Percentiles rank a stretch among this genome's conserved stretches.
These are phyloP conservation scores for Antechinus stuartii DNA, from an alignment of 2,113 vertebrate species.

Conservation along the genomic window DNA sequence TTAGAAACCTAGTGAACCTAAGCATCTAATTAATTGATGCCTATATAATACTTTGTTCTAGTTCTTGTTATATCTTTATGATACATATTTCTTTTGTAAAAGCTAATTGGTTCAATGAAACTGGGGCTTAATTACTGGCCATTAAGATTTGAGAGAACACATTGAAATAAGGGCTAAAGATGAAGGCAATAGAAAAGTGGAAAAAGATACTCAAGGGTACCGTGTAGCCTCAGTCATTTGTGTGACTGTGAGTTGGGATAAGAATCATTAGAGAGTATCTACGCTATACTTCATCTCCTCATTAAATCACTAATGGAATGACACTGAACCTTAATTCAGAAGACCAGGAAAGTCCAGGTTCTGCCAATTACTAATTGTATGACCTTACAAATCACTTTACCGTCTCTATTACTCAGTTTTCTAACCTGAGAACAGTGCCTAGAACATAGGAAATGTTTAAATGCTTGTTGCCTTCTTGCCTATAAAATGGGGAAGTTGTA, in stretches of 20 bases:
- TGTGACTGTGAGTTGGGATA: neutral
- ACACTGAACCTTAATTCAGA: too few relatives aligned
- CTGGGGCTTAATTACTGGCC: neutral
- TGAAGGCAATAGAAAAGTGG: neutral
- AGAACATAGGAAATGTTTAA: too few relatives aligned
- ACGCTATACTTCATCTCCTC: too few relatives aligned
- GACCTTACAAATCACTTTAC: too few relatives aligned
- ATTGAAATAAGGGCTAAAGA: neutral
- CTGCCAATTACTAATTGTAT: too few relatives aligned
- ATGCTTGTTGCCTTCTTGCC: too few relatives aligned
- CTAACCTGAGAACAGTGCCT: too few relatives aligned
- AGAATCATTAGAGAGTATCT: neutral
- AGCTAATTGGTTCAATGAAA: neutral
- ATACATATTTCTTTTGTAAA: neutral
- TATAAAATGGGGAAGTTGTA: neutral
- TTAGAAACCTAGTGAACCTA: too few relatives aligned
- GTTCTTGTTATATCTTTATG: too few relatives aligned
- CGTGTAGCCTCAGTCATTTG: neutral
- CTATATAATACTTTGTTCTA: neutral
- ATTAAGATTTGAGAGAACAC: neutral
- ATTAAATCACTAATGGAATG: too few relatives aligned
- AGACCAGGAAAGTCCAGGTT: too few relatives aligned
- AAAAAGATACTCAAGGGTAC: neutral
- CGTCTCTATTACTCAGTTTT: too few relatives aligned
- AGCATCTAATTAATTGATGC: neutral